A percentile compares a stretch with the other conserved stretches of the same genome.
These are phyloP conservation scores for Hucho hucho DNA, from an alignment of 2,113 vertebrate species.

Conservation along the genomic window DNA sequence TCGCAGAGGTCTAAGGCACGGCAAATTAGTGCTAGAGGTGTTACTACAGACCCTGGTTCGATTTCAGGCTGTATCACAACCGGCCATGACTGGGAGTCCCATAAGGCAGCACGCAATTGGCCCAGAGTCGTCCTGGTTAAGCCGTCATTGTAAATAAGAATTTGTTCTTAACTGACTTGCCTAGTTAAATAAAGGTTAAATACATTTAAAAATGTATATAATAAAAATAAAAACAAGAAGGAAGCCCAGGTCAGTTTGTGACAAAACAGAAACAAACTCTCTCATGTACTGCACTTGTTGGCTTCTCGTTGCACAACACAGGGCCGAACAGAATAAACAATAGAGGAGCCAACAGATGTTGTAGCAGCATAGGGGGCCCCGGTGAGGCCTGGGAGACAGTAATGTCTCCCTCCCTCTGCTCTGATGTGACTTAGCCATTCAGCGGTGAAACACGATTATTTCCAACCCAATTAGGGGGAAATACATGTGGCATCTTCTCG, in stretches of 20 bases:
- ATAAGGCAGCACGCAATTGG: no score
- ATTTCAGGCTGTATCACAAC: no score
- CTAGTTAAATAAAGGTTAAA: no score
- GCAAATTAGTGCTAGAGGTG: no score
- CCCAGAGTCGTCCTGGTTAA: no score
- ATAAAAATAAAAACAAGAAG: not conserved
- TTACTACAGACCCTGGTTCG: no score
- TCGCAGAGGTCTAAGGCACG: no score
- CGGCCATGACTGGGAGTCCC: no score
- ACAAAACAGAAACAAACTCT: not conserved
- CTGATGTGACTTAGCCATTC: constrained; percentile 66
- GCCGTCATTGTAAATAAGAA: no score
- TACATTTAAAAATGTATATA: no score
- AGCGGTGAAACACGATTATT: constrained; percentile 71
- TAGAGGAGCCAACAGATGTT: constrained; percentile 39
- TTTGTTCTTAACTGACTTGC: no score
- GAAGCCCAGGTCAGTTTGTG: not conserved
- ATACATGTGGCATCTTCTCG: constrained; percentile 51
- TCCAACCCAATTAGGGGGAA: constrained; percentile 70
- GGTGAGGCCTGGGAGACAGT: constrained; percentile 32
- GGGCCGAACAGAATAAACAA: constrained; percentile 29
- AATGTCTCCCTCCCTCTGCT: constrained; percentile 44
- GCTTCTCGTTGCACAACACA: not conserved
- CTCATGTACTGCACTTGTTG: constrained; percentile 28
- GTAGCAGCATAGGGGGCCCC: not conserved